Conservation (phyloP, 2,888 invertebrate species). For the Sarcophaga caerulescens region DNA sequence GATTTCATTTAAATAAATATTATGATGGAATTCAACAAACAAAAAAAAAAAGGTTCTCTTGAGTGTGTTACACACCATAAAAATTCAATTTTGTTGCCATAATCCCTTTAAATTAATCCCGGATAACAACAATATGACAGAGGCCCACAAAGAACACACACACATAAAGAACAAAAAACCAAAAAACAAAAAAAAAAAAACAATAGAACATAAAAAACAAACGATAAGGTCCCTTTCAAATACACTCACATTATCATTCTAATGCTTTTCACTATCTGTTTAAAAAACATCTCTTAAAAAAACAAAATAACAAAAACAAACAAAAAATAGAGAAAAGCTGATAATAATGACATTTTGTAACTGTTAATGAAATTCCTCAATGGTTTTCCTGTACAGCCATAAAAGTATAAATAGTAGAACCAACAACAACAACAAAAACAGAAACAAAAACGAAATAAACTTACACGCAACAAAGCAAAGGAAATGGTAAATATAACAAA, state of each 20-base stretch:
- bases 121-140: conserved; percentile 27
- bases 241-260: neutral
- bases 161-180: neutral
- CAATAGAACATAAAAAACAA: conserved; percentile 25
- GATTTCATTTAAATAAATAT: conserved; percentile 52
- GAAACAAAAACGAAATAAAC: neutral
- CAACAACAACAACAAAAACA: conserved; percentile 17
- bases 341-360: conserved; percentile 57
- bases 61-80: conserved; percentile 50
- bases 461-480: neutral
- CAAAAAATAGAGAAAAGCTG: conserved; percentile 26
- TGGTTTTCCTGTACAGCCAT: conserved; percentile 36
- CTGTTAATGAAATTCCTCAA: conserved; percentile 63
- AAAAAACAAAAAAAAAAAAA: conserved; percentile 20
- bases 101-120: conserved; percentile 54
- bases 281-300: neutral
- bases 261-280: too few species aligned
- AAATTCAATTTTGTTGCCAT: conserved; percentile 56
- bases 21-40: conserved; percentile 3
- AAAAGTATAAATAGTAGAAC: neutral
- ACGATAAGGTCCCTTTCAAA: neutral
- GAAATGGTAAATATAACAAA: neutral
- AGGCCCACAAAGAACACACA: neutral
- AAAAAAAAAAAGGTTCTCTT: conserved; percentile 12
- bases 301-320: neutral